Evolutionary conservation across 2,113 vertebrate species (phyloP), one percentile per base, ranked within the genome.

Genomic region (Loxodonta africana): DNA sequence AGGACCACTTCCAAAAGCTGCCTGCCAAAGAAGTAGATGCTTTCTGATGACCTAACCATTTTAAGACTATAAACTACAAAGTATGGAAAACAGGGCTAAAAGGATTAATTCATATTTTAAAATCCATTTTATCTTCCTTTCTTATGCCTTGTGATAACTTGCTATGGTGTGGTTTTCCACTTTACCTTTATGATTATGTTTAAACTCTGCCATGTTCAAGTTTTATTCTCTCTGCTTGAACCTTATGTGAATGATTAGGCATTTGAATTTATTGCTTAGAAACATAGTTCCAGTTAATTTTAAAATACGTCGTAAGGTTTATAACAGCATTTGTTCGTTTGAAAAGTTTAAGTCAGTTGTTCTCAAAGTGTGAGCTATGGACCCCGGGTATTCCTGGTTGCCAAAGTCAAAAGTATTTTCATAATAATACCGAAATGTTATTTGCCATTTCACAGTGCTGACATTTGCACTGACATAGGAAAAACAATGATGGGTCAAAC

Each of bases 21-120:
- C 60, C 20, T 92, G 28, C 2, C 76, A 60, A 91, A 90, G 57
- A 88, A 88, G 51, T 25, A 90, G 57, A 93, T 84, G 23, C 44
- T 46, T 41, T 90, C 78, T 91, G 77, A 96, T 53, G 94, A 83
- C 0, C 5, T 69, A 94, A 91, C 21, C 30, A 73, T 37, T 81
- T 94, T 65, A 87, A 96, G 81, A 94, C 73, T 67, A 65, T 63
- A 95, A 95, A 12, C 30, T 76, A 90, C 17, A 95, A 96, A 90
- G 88, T 98, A 97, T 73, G 76, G 12, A 90, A 89, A 81, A 17
- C 20, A 63, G 33, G 41, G 57, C 62, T 77, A 37, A 83, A 93
- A 6, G 11, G 41, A 94, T 83, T 82, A 71, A 44, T 28, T 8
- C 18, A 28, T 76, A 81, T 74, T 88, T 87, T 67, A 53, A 95